phyloP scores from a whole-genome alignment of 2,797 vertebrate species.

The Macropus fuliginosus region DNA sequence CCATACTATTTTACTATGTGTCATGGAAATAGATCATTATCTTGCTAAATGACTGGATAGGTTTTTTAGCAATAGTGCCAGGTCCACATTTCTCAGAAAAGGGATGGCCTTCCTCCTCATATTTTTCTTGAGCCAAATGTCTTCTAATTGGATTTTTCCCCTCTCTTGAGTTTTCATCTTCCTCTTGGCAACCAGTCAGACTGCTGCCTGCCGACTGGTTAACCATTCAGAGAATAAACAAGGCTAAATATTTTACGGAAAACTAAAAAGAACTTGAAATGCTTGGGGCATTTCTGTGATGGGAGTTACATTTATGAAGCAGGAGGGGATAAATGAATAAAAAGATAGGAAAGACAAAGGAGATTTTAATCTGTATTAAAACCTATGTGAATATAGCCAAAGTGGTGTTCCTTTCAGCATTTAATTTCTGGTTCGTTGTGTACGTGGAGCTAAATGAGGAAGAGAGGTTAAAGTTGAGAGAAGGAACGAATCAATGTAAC shows the following conservation, averaged over 20 bases:
- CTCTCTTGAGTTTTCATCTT: slow-evolving; percentile 35
- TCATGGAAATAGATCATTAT: slow-evolving; percentile 21
- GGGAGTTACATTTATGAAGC: slow-evolving; percentile 26
- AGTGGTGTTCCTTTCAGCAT: neutral
- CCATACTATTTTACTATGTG: neutral
- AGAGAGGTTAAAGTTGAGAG: neutral
- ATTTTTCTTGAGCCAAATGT: slow-evolving; percentile 22
- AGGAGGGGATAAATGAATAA: neutral
- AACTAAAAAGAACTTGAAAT: neutral
- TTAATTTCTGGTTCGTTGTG: slow-evolving; percentile 12
- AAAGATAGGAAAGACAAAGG: neutral
- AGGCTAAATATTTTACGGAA: slow-evolving; percentile 23
- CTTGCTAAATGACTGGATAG: slow-evolving; percentile 10
- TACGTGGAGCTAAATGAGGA: neutral
- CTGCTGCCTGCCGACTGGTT: neutral
- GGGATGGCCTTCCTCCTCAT: neutral
- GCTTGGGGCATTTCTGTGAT: slow-evolving; percentile 51
- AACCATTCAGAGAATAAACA: slow-evolving; percentile 44
- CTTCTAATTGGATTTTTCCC: slow-evolving; percentile 34
- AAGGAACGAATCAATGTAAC: neutral
- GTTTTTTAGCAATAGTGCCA: neutral
- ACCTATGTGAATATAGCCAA: neutral
- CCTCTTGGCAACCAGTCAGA: slow-evolving; percentile 31
- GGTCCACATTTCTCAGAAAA: slow-evolving; percentile 14
- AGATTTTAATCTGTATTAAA: slow-evolving; percentile 52